A percentile compares a stretch with the other conserved stretches of the same genome.
Evolutionary conservation across 2,113 vertebrate genomes (phyloP).

Genomic region (Ginglymostoma cirratum): DNA sequence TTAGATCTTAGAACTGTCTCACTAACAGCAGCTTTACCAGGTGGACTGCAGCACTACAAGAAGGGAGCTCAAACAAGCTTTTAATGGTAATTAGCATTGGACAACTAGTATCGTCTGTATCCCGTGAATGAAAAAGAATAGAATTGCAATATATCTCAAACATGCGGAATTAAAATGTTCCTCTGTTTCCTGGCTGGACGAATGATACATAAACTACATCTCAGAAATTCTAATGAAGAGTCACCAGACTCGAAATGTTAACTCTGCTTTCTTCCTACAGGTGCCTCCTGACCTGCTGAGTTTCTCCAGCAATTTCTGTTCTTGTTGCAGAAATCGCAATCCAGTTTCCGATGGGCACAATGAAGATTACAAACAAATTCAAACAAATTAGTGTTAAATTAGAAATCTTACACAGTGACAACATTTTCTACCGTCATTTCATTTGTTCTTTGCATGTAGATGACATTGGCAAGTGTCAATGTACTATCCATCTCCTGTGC

Average conservation of each 20-base stretch:
- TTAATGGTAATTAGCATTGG: background rate
- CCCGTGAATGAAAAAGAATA: background rate
- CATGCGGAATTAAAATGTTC: background rate
- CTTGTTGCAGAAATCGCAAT: background rate
- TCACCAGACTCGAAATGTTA: no score
- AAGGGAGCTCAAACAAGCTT: background rate
- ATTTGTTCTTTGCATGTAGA: background rate
- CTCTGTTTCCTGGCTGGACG: background rate
- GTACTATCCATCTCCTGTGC: background rate
- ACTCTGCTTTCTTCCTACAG: no score
- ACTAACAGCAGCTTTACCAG: background rate
- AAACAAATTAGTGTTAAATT: background rate
- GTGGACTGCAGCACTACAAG: background rate
- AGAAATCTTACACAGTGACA: background rate
- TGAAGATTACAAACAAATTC: background rate
- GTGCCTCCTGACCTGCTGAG: no score
- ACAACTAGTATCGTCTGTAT: background rate
- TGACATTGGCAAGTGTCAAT: background rate
- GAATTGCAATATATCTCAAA: background rate
- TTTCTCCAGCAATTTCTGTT: no score
- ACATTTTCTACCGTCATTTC: background rate
- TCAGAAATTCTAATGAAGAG: background rate
- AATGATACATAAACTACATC: background rate
- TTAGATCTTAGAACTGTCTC: background rate
- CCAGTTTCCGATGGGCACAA: background rate